Conservation (phyloP, 2,888 invertebrate genomes). For the Watsonalla binaria region DNA sequence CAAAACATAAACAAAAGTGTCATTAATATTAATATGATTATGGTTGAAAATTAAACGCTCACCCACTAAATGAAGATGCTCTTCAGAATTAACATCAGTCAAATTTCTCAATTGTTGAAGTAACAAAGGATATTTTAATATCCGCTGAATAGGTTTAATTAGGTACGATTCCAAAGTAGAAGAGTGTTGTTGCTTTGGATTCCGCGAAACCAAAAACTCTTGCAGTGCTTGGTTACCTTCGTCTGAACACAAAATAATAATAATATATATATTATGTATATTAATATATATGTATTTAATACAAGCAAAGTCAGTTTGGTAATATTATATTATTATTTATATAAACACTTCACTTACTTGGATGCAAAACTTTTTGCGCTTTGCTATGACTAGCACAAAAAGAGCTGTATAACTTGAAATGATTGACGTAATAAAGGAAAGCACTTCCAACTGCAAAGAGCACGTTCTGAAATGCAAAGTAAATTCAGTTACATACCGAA, state of each 20-base stretch:
- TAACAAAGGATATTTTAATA: conserved; percentile 97
- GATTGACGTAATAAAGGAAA: conserved; percentile 98
- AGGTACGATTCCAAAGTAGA: conserved; percentile 98
- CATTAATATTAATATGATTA: too few species aligned
- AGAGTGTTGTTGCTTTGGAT: conserved; percentile 98
- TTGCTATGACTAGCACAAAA: conserved; percentile 99
- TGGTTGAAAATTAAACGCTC: conserved; percentile 34
- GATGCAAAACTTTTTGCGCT: conserved; percentile 98
- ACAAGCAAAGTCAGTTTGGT: conserved; percentile 1
- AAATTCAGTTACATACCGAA: conserved; percentile 10
- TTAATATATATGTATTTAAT: too few species aligned
- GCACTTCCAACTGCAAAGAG: conserved; percentile 97
- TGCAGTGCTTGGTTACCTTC: conserved; percentile 98
- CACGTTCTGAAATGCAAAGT: conserved; percentile 85
- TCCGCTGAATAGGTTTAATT: conserved; percentile 99
- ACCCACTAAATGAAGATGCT: conserved; percentile 96
- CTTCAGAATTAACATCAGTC: conserved; percentile 94
- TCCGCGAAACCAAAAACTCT: conserved; percentile 95
- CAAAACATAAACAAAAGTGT: too few species aligned
- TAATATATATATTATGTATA: too few species aligned
- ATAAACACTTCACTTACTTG: conserved; percentile 85
- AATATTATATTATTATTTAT: conserved; percentile 3
- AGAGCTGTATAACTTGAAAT: conserved; percentile 99
- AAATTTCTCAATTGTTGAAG: conserved; percentile 96
- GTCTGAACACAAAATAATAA: conserved; percentile 74